These are phyloP conservation scores for Smutsia gigantea DNA, from an alignment of 2,797 vertebrate species.

Conservation along the genomic window DNA sequence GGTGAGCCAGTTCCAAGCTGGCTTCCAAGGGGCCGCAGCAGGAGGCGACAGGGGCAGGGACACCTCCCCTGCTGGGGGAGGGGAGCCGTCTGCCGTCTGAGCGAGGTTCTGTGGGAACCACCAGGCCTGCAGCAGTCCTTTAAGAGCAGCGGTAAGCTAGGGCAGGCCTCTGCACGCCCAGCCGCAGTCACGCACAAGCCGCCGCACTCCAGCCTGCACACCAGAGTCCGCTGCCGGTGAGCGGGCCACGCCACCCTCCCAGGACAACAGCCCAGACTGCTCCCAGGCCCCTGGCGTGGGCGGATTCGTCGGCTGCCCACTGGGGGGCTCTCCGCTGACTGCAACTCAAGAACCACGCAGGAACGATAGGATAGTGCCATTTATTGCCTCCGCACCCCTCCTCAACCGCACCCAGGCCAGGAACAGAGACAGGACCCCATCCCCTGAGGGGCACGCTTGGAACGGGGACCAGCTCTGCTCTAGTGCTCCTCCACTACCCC, in stretches of 20 bases:
- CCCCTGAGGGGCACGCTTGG: background rate
- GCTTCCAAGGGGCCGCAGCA: background rate
- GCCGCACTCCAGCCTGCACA: background rate
- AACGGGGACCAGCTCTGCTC: background rate
- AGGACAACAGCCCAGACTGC: no score
- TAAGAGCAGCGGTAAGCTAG: background rate
- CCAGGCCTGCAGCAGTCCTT: rapidly evolving
- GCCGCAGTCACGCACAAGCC: background rate
- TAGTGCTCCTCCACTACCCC: background rate
- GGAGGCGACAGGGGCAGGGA: rapidly evolving
- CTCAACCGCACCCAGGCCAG: background rate
- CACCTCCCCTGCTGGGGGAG: rapidly evolving
- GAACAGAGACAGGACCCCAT: rapidly evolving
- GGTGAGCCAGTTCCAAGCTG: no score
- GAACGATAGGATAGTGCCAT: constrained; percentile 60
- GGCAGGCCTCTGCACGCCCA: background rate
- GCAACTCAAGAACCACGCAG: constrained; percentile 56
- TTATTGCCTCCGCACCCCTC: constrained; percentile 66
- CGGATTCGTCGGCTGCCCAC: background rate
- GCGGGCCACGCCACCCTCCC: background rate
- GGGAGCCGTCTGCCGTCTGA: rapidly evolving
- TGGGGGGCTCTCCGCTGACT: no score
- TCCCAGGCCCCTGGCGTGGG: background rate
- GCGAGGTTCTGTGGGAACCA: no score
- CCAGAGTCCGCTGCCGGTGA: background rate